Percentiles rank a stretch among this genome's conserved stretches.
Conservation (phyloP, 2,888 invertebrate genomes). For the Thecophora atra region DNA sequence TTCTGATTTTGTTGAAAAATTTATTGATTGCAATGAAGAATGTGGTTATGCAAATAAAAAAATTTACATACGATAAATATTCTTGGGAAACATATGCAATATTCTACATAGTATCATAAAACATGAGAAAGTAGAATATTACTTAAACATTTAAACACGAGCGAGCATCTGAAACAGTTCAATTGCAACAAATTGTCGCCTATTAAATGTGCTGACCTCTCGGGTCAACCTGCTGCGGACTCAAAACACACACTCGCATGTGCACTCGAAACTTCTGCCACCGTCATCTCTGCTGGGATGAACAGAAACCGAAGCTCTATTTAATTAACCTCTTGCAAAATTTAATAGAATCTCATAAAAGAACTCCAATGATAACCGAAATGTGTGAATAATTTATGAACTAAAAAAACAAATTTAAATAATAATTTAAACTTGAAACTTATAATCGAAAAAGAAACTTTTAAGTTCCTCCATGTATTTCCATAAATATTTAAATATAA, state of each 20-base stretch:
- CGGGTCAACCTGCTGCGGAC: constrained; percentile 47
- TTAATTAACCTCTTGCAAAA: constrained; percentile 54
- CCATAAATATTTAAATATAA: too few species aligned
- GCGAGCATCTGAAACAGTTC: neutral
- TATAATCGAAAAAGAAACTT: too few species aligned
- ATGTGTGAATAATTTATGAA: neutral
- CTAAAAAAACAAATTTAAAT: too few species aligned
- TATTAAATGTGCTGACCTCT: constrained; percentile 48
- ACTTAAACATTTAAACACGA: too few species aligned
- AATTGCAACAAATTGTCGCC: constrained; percentile 30
- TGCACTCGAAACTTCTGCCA: neutral
- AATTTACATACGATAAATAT: neutral
- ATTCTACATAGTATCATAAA: too few species aligned
- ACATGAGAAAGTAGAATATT: too few species aligned
- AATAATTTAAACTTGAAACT: too few species aligned
- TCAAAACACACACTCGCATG: neutral
- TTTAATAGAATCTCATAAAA: neutral
- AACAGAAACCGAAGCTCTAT: constrained; percentile 45
- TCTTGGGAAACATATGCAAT: too few species aligned
- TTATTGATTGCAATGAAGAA: constrained; percentile 31
- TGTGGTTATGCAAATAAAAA: constrained; percentile 27
- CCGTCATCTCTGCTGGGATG: neutral
- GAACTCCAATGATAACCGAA: neutral
- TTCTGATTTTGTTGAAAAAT: constrained; percentile 26
- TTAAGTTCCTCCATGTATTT: too few species aligned